Base-by-base conservation (phyloP, 1,140 invertebrate species). In the Pinna nobilis region DNA sequence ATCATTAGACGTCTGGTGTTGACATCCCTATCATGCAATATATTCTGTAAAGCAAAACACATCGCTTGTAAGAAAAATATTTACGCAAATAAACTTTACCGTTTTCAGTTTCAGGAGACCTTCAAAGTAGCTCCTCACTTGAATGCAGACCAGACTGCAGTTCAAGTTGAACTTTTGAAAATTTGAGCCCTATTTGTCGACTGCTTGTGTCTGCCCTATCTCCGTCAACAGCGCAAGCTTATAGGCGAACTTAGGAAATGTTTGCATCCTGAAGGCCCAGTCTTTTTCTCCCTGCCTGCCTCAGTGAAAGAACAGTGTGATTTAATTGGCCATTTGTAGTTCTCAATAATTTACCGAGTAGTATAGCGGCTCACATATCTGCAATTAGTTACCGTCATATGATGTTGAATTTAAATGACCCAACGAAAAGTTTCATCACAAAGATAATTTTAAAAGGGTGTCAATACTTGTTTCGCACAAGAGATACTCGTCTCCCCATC, bases 81-180 rank as follows among this genome's bases (percentile, higher is more conserved):
- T 7, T 9, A 64, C 25, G 63, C 73, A 35, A 73, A 79, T 59
- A 20, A 33, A 0, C 49, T 79, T n/a, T 79, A 72, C 53, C 73
- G 77, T 69, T 72, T 69, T 69, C 7, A 72, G 60, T 59, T 75
- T 33, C 59, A 69, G 50, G 25, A 44, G 32, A 44, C 57, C 5
- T 55, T 37, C 20, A 32, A 47, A 32, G 37, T 37, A 28, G 37
- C 30, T 3, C 55, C 64, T 18, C 63, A 25, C 23, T 28, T 67
- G 28, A 63, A 59, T 15, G 18, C 15, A n/a, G 37, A n/a, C 7
- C 44, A 63, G 18, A 53, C 25, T 23, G 11, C 11, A 2, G 25
- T 70, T n/a, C 30, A 23, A 11, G 33, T 18, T 9, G 18, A 32
- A 6, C 30, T 33, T 1, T 15, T 66, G 4, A 25, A 28, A 15